Base-by-base conservation (phyloP, 2,113 vertebrate genomes). In the Peromyscus californicus region DNA sequence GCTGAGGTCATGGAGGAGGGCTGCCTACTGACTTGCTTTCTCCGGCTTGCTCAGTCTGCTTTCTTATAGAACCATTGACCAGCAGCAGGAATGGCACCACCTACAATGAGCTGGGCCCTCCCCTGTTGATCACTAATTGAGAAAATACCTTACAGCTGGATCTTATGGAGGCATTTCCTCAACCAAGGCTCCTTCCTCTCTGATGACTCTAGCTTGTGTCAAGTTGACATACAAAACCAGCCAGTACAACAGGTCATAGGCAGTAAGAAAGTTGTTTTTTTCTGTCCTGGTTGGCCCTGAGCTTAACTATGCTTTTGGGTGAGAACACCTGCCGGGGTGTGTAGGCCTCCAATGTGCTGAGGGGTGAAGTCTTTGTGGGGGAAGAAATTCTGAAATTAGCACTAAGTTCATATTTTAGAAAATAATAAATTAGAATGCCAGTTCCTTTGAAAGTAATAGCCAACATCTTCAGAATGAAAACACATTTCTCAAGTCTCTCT, bases 351-450 rank as follows among this genome's bases (percentile, higher is more conserved):
- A 74, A 65, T 31, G 15, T 21, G 21, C 42, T 61, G 65, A 21
- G 29, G 5, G 21, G 26, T 39, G 26, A 91, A 13, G 6, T 72
- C 75, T 74, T 92, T 48, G 7, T 42, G 57, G 29, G 39, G 39
- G 63, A 79, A 87, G 72, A 80, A 61, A 89, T 39, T 88, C 63
- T 70, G 42, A 76, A 90, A n/a, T 76, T 57, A 82, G 48, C 48
- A 84, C 10, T 33, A 90, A 80, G 79, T 12, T 61, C 72, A 45
- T 48, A 84, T 75, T 94, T 59, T 80, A 15, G 48, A 51, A 88
- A 90, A 87, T 85, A 86, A 54, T 91, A 78, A 88, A 76, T 91
- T 92, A 82, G 80, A 78, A 93, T 96, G 93, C 78, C 75, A 94
- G 24, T 95, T 72, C 22, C 84, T 78, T 39, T 88, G 65, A 59